Base-by-base conservation (phyloP, 2,113 vertebrate genomes). In the Thalassarche chlororhynchos region DNA sequence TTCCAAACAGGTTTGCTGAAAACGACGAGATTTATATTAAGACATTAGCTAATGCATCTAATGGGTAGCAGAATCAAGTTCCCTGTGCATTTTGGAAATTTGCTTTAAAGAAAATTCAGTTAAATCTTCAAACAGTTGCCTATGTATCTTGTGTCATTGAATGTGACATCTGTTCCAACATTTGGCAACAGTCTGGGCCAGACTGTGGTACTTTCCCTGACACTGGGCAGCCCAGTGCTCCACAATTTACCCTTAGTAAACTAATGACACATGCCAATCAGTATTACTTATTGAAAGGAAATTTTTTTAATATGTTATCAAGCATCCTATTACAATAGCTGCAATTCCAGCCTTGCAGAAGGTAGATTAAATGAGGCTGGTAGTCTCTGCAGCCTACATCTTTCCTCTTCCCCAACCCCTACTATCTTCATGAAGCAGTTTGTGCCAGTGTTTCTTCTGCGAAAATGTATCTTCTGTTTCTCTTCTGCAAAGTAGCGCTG, bases 261-360 rank as follows among this genome's bases (percentile, higher is more conserved):
- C 5, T 25, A 31, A 32, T 15, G 36, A 26, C 19, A 68, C 0
- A 0, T 81, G 26, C 20, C 46, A 84, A 77, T 4, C 24, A 52
- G 7, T 61, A 18, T 38, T 61, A 60, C 10, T 34, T 26, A 68
- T 8, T 54, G 42, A 72, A 83, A 44, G 8, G 38, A 4, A 2
- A 3, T 49, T 54, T 61, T 69, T 55, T 26, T 9, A 47, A 32
- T 68, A 28, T 17, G 17, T 70, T 89, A 19, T 64, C 47, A 32
- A 61, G 32, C 9, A 68, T 29, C 12, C 58, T 69, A 17, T 46
- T 65, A n/a, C 6, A 38, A 29, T 23, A 81, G 32, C 44, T 77
- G 49, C 28, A 92, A 28, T 77, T 77, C 42, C 62, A 90, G 24
- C 46, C 40, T 74, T 36, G 18, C 10, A 34, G 40, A 87, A 77